Evolutionary conservation across 2,888 invertebrate species (phyloP).

Genomic region (Hipparchia semele): DNA sequence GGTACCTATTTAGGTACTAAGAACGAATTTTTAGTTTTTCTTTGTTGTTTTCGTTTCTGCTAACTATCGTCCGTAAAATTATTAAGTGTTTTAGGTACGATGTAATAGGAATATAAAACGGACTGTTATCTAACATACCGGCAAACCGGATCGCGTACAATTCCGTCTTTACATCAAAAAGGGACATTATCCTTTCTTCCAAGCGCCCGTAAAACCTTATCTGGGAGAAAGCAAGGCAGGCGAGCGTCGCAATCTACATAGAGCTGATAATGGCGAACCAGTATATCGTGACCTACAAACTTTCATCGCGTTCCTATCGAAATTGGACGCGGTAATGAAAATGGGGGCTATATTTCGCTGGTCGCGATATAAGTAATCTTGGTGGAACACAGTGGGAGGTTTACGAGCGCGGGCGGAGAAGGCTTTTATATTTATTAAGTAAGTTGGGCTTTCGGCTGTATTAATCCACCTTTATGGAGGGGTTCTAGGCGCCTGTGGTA

Average conservation of each 20-base stretch:
- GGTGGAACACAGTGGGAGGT: constrained; percentile 76
- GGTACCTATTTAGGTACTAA: neutral
- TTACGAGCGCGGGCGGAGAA: constrained; percentile 78
- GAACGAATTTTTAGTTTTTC: neutral
- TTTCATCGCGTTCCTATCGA: constrained; percentile 47
- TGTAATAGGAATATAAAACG: constrained; percentile 49
- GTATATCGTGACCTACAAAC: constrained; percentile 51
- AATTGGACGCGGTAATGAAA: constrained; percentile 63
- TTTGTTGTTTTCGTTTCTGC: constrained; percentile 4
- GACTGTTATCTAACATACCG: constrained; percentile 68
- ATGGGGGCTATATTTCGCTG: constrained; percentile 58
- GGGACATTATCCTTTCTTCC: constrained; percentile 81
- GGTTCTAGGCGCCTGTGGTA: constrained; percentile 65
- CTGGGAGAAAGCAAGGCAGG: constrained; percentile 73
- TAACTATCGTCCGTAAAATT: constrained; percentile 4
- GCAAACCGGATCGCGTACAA: constrained; percentile 63
- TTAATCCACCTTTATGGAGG: constrained; percentile 82
- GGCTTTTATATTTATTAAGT: constrained; percentile 84
- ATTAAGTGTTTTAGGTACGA: constrained; percentile 10
- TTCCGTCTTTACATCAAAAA: constrained; percentile 72
- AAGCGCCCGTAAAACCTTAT: constrained; percentile 76
- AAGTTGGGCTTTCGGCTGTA: constrained; percentile 82
- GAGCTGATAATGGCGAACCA: constrained; percentile 79
- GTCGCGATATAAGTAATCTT: constrained; percentile 78
- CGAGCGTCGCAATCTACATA: constrained; percentile 79